These are phyloP conservation scores for Dolichomitus sp. DNA, from an alignment of 2,888 invertebrate species.

Conservation along the genomic window DNA sequence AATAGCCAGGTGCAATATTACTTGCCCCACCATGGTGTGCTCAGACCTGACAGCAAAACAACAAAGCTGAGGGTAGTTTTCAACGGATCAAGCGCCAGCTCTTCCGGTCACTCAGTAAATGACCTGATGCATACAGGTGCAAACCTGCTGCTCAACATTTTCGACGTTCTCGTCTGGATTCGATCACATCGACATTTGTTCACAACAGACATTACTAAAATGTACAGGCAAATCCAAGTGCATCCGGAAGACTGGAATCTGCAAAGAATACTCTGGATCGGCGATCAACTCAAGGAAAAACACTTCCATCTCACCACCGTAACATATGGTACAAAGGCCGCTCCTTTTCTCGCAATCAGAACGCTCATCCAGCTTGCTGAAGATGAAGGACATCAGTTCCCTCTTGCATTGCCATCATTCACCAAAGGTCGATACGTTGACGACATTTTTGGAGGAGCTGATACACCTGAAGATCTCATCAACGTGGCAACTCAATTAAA, in stretches of 20 bases:
- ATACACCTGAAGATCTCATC: neutral
- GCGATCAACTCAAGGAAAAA: neutral
- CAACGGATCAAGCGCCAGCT: constrained; percentile 49
- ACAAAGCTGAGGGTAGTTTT: constrained; percentile 59
- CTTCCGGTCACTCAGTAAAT: constrained; percentile 49
- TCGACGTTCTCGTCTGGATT: constrained; percentile 55
- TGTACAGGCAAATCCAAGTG: constrained; percentile 60
- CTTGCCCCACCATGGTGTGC: constrained; percentile 55
- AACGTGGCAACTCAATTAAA: constrained; percentile 31
- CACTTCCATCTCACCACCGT: constrained; percentile 54
- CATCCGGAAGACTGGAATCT: constrained; percentile 71
- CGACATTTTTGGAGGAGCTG: constrained; percentile 65
- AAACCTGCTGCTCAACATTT: constrained; percentile 48
- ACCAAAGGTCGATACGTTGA: constrained; percentile 62
- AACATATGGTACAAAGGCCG: constrained; percentile 48
- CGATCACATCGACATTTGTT: constrained; percentile 44
- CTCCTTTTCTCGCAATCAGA: constrained; percentile 57
- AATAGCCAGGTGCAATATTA: neutral
- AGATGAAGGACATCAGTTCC: constrained; percentile 53
- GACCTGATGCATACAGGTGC: constrained; percentile 50
- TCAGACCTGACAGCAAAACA: constrained; percentile 6
- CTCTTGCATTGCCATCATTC: constrained; percentile 47
- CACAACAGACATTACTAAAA: constrained; percentile 60
- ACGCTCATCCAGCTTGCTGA: constrained; percentile 52
- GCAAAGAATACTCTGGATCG: constrained; percentile 81